Conservation (phyloP, 1,140 invertebrate genomes). For the Drosophila repletoides region DNA sequence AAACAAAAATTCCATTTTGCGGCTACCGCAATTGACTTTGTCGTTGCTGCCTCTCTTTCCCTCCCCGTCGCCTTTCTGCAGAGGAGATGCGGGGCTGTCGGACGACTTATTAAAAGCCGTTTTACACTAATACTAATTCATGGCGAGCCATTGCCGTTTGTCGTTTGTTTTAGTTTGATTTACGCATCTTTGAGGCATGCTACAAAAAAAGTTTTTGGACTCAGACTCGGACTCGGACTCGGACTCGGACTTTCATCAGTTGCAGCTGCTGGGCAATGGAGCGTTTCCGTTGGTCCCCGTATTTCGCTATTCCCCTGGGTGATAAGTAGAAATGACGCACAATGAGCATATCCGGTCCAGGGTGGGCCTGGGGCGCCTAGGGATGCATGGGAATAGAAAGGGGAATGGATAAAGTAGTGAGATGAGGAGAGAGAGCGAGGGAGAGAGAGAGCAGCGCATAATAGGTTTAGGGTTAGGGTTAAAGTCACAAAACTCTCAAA, state of each 20-base stretch:
- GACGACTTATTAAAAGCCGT: constrained; percentile 49
- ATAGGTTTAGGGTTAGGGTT: constrained; percentile 12
- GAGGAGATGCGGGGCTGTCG: constrained; percentile 27
- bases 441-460: neutral
- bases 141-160: constrained; percentile 26
- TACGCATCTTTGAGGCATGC: constrained; percentile 31
- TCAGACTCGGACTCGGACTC: neutral
- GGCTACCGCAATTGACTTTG: constrained; percentile 69
- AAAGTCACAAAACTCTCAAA: neutral
- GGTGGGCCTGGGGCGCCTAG: neutral
- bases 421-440: neutral
- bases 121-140: constrained; percentile 51
- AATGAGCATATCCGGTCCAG: constrained; percentile 63
- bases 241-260: constrained; percentile 2
- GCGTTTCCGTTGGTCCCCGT: constrained; percentile 16
- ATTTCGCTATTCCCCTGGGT: constrained; percentile 22
- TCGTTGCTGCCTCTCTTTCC: constrained; percentile 36
- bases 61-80: constrained; percentile 4
- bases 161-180: constrained; percentile 47
- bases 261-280: constrained; percentile 25
- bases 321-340: constrained; percentile 62
- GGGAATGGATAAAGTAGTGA: neutral
- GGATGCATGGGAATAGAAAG: constrained; percentile 13
- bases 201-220: constrained; percentile 10
- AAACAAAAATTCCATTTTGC: constrained; percentile 67